phyloP scores from a whole-genome alignment of 2,888 invertebrate genomes.

The Torymus auratus region DNA sequence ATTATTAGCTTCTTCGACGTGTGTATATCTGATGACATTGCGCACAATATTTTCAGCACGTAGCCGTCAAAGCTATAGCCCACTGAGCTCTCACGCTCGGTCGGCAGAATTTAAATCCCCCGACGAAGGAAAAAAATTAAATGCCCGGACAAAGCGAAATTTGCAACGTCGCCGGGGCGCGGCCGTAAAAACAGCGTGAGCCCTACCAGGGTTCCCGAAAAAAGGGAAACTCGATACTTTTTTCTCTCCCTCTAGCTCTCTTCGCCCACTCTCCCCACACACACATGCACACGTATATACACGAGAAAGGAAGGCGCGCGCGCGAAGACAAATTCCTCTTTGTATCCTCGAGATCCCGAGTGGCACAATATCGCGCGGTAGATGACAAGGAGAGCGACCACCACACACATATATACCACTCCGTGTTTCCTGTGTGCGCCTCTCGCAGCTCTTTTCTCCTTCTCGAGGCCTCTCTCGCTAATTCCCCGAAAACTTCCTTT shows the following conservation, averaged over 20 bases:
- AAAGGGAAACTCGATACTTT: constrained; percentile 51
- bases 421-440: constrained; percentile 25
- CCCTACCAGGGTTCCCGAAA: constrained; percentile 19
- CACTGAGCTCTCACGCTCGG: constrained; percentile 4
- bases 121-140: constrained; percentile 18
- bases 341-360: constrained; percentile 19
- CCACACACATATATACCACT: not conserved
- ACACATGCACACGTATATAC: too few species aligned
- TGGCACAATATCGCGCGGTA: constrained; percentile 38
- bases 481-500: constrained; percentile 41
- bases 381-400: not conserved
- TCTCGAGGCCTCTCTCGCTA: not conserved
- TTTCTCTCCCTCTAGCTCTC: not conserved
- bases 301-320: not conserved
- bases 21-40: constrained; percentile 6
- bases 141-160: constrained; percentile 38
- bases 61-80: not conserved
- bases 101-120: constrained; percentile 24
- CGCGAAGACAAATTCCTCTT: constrained; percentile 46
- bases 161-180: constrained; percentile 14
- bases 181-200: constrained; percentile 31
- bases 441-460: not conserved
- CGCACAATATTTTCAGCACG: constrained; percentile 14
- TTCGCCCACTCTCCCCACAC: not conserved
- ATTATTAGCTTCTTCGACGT: not conserved